Base-by-base conservation (phyloP, 2,797 vertebrate genomes). In the Menidia menidia region DNA sequence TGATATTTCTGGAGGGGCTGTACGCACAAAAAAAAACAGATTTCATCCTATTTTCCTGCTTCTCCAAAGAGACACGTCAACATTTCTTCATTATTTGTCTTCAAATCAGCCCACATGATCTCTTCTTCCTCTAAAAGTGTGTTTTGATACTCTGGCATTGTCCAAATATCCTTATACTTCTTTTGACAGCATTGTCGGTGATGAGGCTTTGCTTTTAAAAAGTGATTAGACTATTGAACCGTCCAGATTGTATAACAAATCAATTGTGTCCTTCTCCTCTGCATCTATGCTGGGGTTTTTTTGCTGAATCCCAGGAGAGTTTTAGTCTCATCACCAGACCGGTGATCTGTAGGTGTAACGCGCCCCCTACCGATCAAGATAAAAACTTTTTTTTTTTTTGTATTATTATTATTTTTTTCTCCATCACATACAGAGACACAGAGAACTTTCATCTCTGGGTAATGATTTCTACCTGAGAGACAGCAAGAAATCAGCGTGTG, bases 331-430 rank as follows among this genome's bases (percentile, higher is more conserved):
- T 65, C 72, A 55, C 54, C 16, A 3, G 31, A 19, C 14, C n/a
- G 53, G n/a, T 78, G 74, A 92, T 93, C 83, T 86, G 67, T 89
- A 64, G 90, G 91, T 81, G 52, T 68, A 84, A 93, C 64, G 73
- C 88, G 88, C 93, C 93, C 90, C 91, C 93, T 90, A 89, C 81
- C 68, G 88, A 68, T 54, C 2, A 6, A 61, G 8, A 64, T 1
- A 0, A 25, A 44, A 59, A 64, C 2, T n/a, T n/a, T n/a, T n/a
- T n/a, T n/a, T n/a, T n/a, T n/a, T n/a, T n/a, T n/a, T n/a, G n/a
- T n/a, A n/a, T n/a, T n/a, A n/a, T n/a, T n/a, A n/a, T n/a, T n/a
- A n/a, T n/a, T n/a, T n/a, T 11, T 11, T 60, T 59, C 69, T 77
- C 69, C 55, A 51, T 52, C 74, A 61, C 19, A 63, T 64, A 60